Conservation (phyloP, 2,113 vertebrate genomes). For the Pandion haliaetus region DNA sequence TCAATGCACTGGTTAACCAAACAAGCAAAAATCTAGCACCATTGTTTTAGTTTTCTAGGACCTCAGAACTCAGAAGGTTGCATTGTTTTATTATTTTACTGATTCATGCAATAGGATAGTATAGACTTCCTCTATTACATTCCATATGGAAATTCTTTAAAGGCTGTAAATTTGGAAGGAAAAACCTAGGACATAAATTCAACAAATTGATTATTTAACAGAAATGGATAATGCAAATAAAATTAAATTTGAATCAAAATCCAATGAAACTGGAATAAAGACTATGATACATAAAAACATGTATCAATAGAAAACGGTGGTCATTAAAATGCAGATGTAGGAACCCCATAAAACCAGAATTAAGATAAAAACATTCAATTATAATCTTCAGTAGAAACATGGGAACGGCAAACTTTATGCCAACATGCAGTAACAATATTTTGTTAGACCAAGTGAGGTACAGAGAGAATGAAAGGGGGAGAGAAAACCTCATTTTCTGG, state of each 20-base stretch:
- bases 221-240: background rate
- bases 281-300: background rate
- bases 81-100: background rate
- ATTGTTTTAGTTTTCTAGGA: background rate
- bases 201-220: background rate
- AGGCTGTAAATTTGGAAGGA: background rate
- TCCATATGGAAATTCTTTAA: background rate
- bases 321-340: background rate
- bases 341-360: background rate
- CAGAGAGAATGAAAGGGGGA: background rate
- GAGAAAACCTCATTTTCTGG: background rate
- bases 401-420: background rate
- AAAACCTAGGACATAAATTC: background rate
- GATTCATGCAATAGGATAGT: background rate
- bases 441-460: background rate
- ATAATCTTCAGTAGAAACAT: background rate
- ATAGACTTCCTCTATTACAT: background rate
- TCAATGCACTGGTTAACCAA: background rate
- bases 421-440: background rate
- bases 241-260: background rate
- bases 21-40: background rate
- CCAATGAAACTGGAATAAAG: background rate
- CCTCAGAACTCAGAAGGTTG: background rate
- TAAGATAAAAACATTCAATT: background rate
- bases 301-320: background rate